Base-by-base conservation (phyloP, 2,888 invertebrate species). In the Ochropleura plecta region DNA sequence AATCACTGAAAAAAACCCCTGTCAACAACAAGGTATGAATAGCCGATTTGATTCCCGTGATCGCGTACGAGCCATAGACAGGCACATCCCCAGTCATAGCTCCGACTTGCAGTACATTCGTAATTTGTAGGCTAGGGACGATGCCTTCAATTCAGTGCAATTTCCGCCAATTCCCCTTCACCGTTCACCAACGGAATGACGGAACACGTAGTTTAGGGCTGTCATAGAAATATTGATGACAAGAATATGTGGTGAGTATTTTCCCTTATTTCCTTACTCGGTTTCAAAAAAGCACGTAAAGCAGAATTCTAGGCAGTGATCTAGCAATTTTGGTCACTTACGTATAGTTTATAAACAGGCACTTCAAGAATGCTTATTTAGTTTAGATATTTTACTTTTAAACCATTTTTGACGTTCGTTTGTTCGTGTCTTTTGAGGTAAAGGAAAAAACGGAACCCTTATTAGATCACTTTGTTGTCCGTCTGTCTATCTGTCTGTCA, bases 61-160 rank as follows among this genome's bases (percentile, higher is more conserved):
- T 74, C 81, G 74, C 81, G 81, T 81, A 74, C 69, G 30, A 65
- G 30, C 72, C 60, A 67, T 69, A 44, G 62, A 67, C 62, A 59
- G 20, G 69, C 53, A 69, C 63, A 63, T 16, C 53, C 14, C 55
- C 46, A 73, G 72, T 66, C 62, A 64, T 66, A 80, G 63, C 68
- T 62, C 51, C 77, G 8, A 82, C 82, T 82, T 81, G 71, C 81
- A 77, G 71, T 79, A 78, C 83, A 83, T 78, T 81, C 79, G 89
- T 91, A 88, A 91, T 91, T 90, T 90, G 88, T 88, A 89, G 89
- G 89, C 90, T 85, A 80, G 86, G 87, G 84, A 87, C 87, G 86
- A 85, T 87, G 90, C 89, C 89, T 90, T 89, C 92, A 91, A 93
- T 93, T 90, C 89, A 90, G 91, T 89, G 90, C 91, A 92, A 92